A percentile compares a stretch with the other conserved stretches of the same genome.
Evolutionary conservation across 2,113 vertebrate genomes (phyloP).

Genomic region (Hippocampus zosterae): DNA sequence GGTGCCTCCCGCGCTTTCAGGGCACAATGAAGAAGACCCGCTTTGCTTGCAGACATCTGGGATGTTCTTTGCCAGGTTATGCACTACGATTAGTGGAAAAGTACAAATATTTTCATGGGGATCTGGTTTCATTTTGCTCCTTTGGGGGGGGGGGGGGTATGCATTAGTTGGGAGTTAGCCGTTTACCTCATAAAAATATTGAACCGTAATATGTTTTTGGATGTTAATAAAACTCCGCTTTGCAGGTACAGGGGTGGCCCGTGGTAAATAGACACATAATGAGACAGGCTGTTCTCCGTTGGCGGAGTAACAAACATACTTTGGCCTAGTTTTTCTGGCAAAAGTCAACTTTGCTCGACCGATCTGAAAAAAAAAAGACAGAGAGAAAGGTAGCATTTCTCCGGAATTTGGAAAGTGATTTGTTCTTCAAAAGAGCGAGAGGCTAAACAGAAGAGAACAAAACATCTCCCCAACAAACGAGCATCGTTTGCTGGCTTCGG

Average conservation of each 20-base stretch:
- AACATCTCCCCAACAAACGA: constrained; percentile 56
- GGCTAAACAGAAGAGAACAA: constrained; percentile 59
- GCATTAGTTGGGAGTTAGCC: constrained; percentile 2
- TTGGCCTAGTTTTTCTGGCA: constrained; percentile 45
- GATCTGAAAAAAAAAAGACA: constrained; percentile 14
- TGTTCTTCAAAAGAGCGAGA: constrained; percentile 39
- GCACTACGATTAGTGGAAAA: constrained; percentile 6
- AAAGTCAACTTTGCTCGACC: constrained; percentile 38
- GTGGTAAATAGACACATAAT: constrained; percentile 40
- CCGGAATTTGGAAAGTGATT: constrained; percentile 22
- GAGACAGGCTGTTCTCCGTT: constrained; percentile 32
- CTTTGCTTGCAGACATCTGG: constrained; percentile 27
- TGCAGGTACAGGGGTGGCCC: background rate
- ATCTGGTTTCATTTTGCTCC: constrained; percentile 2
- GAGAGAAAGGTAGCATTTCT: constrained; percentile 21
- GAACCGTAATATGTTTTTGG: constrained; percentile 5
- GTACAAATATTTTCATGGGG: constrained; percentile 6
- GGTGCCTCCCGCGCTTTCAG: constrained; percentile 36
- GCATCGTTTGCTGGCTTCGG: constrained; percentile 51
- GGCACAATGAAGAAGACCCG: constrained; percentile 9
- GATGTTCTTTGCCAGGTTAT: constrained; percentile 26
- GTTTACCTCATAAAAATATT: constrained; percentile 16
- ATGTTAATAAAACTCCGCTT: constrained; percentile 1
- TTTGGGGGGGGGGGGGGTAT: constrained; percentile 4
- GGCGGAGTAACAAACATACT: constrained; percentile 39